A percentile compares a stretch with the other conserved stretches of the same genome.
These are phyloP conservation scores for Hippocampus barbouri DNA, from an alignment of 2,113 vertebrate species.

Conservation along the genomic window DNA sequence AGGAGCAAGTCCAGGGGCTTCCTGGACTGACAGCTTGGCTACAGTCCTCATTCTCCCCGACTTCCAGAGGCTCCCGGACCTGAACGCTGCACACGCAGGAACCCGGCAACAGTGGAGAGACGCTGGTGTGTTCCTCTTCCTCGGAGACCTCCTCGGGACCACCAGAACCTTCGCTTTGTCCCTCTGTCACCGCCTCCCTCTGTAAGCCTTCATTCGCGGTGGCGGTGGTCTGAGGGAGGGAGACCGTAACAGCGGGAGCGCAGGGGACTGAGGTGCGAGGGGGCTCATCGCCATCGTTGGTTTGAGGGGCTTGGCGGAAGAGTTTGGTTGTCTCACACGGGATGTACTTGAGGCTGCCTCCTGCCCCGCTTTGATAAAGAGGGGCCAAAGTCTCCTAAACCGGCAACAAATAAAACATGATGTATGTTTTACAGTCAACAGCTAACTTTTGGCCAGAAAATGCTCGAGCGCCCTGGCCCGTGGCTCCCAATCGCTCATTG, in stretches of 20 bases:
- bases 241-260: conserved; percentile 25
- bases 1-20: conserved; percentile 58
- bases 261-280: conserved; percentile 37
- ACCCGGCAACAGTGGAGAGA: conserved; percentile 46
- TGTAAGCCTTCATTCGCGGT: conserved; percentile 24
- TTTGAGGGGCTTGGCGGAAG: conserved; percentile 49
- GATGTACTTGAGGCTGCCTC: conserved; percentile 38
- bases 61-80: conserved; percentile 81
- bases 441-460: no score
- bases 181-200: conserved; percentile 10
- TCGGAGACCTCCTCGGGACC: conserved; percentile 59
- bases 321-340: conserved; percentile 66
- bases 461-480: no score
- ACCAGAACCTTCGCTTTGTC: conserved; percentile 37
- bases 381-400: conserved; percentile 70
- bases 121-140: conserved; percentile 41
- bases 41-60: conserved; percentile 89
- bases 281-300: conserved; percentile 26
- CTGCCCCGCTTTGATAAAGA: conserved; percentile 58
- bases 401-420: neutral
- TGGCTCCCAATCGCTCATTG: neutral
- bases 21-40: conserved; percentile 82
- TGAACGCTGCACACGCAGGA: conserved; percentile 66
- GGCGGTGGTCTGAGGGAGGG: conserved; percentile 31
- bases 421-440: no score